Percentiles rank a stretch among this genome's conserved stretches.
Conservation (phyloP, 2,888 invertebrate genomes). For the Ochlodes sylvanus region DNA sequence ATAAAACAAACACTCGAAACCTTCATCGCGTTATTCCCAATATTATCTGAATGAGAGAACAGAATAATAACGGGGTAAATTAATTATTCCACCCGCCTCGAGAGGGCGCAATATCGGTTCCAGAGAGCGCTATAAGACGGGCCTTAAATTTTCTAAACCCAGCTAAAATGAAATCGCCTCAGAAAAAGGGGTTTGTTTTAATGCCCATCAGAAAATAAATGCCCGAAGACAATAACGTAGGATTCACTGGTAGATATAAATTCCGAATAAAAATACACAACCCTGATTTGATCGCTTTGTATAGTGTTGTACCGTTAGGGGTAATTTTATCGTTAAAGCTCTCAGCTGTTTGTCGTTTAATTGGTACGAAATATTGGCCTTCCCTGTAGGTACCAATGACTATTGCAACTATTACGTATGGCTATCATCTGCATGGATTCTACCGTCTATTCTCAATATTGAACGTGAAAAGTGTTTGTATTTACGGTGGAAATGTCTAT, state of each 20-base stretch:
- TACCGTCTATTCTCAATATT: no score
- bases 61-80: slow-evolving; percentile 79
- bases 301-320: slow-evolving; percentile 50
- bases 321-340: no score
- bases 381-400: no score
- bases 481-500: no score
- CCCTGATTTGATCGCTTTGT: slow-evolving; percentile 52
- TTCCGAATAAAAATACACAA: slow-evolving; percentile 81
- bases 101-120: slow-evolving; percentile 60
- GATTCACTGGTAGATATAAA: slow-evolving; percentile 82
- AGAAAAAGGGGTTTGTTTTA: slow-evolving; percentile 82
- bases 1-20: slow-evolving; percentile 41
- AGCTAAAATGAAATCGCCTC: slow-evolving; percentile 83
- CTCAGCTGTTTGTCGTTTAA: no score
- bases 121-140: slow-evolving; percentile 65
- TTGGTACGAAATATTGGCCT: no score
- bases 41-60: slow-evolving; percentile 72
- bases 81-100: slow-evolving; percentile 75
- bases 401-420: no score
- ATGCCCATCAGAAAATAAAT: slow-evolving; percentile 84
- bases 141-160: slow-evolving; percentile 82
- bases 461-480: no score
- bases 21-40: slow-evolving; percentile 58
- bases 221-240: slow-evolving; percentile 82
- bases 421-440: no score